Evolutionary conservation across 2,888 invertebrate genomes (phyloP).

Genomic region (Rhamnusium bicolor): DNA sequence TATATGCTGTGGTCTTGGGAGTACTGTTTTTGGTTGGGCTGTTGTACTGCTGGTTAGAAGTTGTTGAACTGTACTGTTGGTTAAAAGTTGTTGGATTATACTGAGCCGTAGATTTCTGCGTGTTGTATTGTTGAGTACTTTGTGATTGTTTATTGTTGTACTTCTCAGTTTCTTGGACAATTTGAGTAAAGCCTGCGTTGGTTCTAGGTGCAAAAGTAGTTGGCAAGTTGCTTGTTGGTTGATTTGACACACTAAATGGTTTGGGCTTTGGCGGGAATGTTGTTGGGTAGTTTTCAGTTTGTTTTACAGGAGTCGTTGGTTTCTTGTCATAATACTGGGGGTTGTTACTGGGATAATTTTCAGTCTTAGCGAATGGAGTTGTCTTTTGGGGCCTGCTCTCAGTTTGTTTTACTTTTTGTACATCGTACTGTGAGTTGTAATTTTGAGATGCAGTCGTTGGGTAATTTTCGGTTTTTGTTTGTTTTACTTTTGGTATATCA

Average conservation of each 20-base stretch:
- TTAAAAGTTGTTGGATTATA: slow-evolving; percentile 37
- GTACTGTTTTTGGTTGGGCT: slow-evolving; percentile 56
- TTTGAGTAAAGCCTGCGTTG: slow-evolving; percentile 63
- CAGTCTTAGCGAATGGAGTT: slow-evolving; percentile 53
- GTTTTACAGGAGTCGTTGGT: slow-evolving; percentile 58
- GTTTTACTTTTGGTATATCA: slow-evolving; percentile 53
- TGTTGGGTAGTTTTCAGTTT: slow-evolving; percentile 62
- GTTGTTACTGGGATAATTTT: slow-evolving; percentile 58
- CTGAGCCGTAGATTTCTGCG: slow-evolving; percentile 54
- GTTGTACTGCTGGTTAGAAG: slow-evolving; percentile 49
- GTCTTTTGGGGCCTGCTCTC: slow-evolving; percentile 51
- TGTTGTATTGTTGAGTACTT: slow-evolving; percentile 44
- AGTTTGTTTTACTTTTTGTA: slow-evolving; percentile 50
- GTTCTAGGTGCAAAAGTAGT: slow-evolving; percentile 67
- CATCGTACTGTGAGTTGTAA: slow-evolving; percentile 54
- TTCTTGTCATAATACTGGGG: slow-evolving; percentile 60
- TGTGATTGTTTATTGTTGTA: slow-evolving; percentile 50
- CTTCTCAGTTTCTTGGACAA: slow-evolving; percentile 57
- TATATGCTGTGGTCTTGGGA: slow-evolving; percentile 63
- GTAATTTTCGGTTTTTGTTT: slow-evolving; percentile 59
- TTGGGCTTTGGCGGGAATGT: slow-evolving; percentile 65
- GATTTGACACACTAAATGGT: slow-evolving; percentile 53
- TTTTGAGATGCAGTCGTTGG: slow-evolving; percentile 49
- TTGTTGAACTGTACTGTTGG: slow-evolving; percentile 17
- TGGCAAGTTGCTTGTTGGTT: slow-evolving; percentile 55